Evolutionary conservation across 2,888 invertebrate genomes (phyloP), one percentile per base, ranked within the genome.

Genomic region (Desoria tigrina): DNA sequence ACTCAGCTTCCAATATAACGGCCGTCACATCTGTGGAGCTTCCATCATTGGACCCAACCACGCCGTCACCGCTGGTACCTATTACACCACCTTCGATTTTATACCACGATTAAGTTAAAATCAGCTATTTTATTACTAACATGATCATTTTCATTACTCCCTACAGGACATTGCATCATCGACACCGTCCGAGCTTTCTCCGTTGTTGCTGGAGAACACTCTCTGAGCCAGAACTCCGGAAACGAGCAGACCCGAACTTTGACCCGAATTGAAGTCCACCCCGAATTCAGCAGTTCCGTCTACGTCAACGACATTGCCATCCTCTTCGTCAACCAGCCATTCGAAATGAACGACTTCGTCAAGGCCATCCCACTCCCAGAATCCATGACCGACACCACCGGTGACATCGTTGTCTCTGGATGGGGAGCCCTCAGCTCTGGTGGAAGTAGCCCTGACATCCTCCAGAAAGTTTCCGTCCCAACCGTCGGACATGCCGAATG

Each of bases 241-340:
- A 16, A 27, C 11, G 72, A 69, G 32, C 72, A 72, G 60, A 53
- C 42, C 1, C 51, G 54, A 21, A 16, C 50, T 16, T 63, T 69
- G 14, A 42, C 24, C 32, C 32, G 54, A 27, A 42, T 67, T 9
- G 54, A 61, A 27, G 50, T 67, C 28, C 76, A 77, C 26, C 68
- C 65, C 9, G 28, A 71, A 0, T 77, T 74, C 51, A 39, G 64
- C 32, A 58, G 61, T 18, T 42, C 9, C 61, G 54, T 18, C n/a
- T 64, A 45, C 27, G 66, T 56, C 61, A 71, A 76, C 55, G 76
- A 77, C 58, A 74, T 77, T 51, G 75, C 77, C 16, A 51, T 76
- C 23, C 54, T 77, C 9, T 50, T 58, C 9, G 56, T 75, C 4
- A 59, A 50, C 1, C 42, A 63, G 0, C 61, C 67, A 28, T 65